Percentiles rank a stretch among this genome's conserved stretches.
phyloP scores from a whole-genome alignment of 1,140 invertebrate species.

The Lucilia cuprina region DNA sequence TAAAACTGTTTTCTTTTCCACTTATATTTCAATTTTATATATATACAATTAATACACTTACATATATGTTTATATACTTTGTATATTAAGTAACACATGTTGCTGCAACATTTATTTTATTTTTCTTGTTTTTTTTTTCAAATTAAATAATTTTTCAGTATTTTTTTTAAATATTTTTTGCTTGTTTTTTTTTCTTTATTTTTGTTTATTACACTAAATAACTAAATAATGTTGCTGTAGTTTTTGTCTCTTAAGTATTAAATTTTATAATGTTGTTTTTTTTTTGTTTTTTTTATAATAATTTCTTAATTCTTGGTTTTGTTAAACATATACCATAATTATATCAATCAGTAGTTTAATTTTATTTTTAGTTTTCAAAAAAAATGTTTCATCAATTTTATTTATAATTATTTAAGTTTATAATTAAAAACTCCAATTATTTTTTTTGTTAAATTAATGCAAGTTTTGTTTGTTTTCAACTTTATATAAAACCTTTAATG shows the following conservation, averaged over 20 bases:
- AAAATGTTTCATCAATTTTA: not conserved
- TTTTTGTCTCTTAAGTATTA: not conserved
- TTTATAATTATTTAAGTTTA: not conserved
- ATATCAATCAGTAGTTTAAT: not conserved
- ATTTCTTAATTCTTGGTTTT: not conserved
- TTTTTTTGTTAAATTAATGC: not conserved
- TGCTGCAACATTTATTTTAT: not conserved
- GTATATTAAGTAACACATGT: not conserved
- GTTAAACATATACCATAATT: not conserved
- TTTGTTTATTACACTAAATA: not conserved
- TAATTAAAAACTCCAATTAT: conserved; percentile 1
- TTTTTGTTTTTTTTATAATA: not conserved
- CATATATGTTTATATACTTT: too few species aligned
- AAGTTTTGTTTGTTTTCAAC: not conserved
- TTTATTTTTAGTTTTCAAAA: not conserved
- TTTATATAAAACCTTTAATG: not conserved
- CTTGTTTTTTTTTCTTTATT: not conserved
- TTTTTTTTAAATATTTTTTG: not conserved
- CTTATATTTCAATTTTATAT: too few species aligned
- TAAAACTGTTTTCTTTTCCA: too few species aligned
- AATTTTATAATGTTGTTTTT: not conserved
- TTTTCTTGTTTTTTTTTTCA: not conserved
- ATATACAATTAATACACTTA: too few species aligned
- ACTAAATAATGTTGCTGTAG: conserved; percentile 6
- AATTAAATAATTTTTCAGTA: not conserved